Conservation (phyloP, 2,797 vertebrate species). For the Cossypha niveicapilla region DNA sequence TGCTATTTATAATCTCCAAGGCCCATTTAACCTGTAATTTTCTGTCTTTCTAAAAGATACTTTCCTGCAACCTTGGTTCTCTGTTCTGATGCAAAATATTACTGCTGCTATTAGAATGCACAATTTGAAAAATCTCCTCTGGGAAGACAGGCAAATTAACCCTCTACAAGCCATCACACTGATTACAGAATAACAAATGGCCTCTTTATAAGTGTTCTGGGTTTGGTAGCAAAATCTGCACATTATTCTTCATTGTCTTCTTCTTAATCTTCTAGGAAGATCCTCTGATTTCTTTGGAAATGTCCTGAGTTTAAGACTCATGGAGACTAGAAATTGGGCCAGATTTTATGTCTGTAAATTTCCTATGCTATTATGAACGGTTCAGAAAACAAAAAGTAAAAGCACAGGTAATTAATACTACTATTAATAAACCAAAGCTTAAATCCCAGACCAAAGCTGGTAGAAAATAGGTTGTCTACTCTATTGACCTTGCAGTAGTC, state of each 20-base stretch:
- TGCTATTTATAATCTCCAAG: background rate
- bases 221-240: background rate
- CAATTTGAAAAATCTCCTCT: background rate
- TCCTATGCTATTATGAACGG: background rate
- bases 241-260: background rate
- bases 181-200: background rate
- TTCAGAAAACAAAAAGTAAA: background rate
- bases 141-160: background rate
- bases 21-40: background rate
- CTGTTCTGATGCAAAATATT: background rate
- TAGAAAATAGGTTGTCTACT: background rate
- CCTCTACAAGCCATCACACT: background rate
- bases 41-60: background rate
- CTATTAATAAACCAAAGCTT: background rate
- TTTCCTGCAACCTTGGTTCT: background rate
- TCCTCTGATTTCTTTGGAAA: background rate
- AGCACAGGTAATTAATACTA: background rate
- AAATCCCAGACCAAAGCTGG: background rate
- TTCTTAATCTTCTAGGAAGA: background rate
- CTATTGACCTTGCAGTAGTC: background rate
- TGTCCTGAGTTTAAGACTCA: background rate
- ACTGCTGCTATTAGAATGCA: background rate
- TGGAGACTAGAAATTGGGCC: background rate
- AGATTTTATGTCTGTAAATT: background rate
- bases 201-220: background rate